Evolutionary conservation across 23 tunicate species (phyloP).

Genomic region (Halocynthia roretzi): DNA sequence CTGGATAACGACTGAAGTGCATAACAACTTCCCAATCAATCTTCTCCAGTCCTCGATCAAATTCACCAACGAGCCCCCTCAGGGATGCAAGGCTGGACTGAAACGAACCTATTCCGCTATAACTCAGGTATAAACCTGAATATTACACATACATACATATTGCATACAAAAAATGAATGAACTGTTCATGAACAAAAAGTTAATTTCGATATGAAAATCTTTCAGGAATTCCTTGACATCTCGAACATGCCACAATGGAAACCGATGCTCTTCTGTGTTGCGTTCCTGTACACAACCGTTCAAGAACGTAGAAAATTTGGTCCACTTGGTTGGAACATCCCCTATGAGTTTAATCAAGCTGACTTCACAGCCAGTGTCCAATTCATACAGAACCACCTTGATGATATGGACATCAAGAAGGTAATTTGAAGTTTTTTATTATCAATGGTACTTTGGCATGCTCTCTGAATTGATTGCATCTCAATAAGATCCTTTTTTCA

Average conservation of each 20-base stretch:
- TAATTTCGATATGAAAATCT: not conserved
- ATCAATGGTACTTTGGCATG: not conserved
- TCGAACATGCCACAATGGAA: conserved; percentile 99
- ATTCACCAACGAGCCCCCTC: conserved; percentile 99
- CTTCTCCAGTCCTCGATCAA: conserved; percentile 94
- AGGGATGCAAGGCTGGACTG: conserved; percentile 94
- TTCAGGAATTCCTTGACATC: conserved; percentile 89
- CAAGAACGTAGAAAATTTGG: conserved; percentile 99
- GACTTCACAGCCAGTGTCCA: conserved; percentile 96
- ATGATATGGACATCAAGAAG: conserved; percentile 94
- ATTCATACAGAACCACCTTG: conserved; percentile 96
- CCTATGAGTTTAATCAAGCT: conserved; percentile 98
- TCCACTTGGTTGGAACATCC: conserved; percentile 99
- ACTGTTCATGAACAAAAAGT: not conserved
- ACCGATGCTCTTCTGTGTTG: conserved; percentile 91
- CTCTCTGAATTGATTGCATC: too few relatives aligned
- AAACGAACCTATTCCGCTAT: conserved; percentile 88
- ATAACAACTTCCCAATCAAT: conserved; percentile 97
- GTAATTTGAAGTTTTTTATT: conserved; percentile 17
- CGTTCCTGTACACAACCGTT: conserved; percentile 95
- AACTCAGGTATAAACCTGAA: conserved; percentile 42
- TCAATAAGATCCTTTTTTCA: too few relatives aligned
- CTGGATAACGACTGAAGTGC: conserved; percentile 99
- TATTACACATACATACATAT: not conserved
- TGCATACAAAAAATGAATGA: not conserved